These are phyloP conservation scores for Chaetorhynchus papuensis DNA, from an alignment of 2,113 vertebrate genomes.

Conservation along the genomic window DNA sequence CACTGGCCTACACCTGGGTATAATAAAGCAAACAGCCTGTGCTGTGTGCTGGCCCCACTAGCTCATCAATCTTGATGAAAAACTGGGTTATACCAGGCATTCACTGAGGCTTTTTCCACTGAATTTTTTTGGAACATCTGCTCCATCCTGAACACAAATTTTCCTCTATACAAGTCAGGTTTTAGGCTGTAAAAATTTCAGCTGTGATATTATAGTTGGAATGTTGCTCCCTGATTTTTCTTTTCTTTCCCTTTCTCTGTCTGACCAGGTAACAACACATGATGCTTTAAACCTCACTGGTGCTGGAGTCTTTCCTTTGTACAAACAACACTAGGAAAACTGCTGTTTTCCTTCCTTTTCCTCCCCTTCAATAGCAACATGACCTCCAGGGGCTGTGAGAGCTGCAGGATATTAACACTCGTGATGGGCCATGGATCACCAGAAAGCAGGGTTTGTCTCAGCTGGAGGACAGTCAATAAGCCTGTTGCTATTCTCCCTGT, in stretches of 20 bases:
- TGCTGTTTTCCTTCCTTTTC: conserved; percentile 1
- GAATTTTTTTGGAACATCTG: neutral
- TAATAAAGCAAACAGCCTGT: neutral
- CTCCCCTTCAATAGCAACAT: rapidly evolving
- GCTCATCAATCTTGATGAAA: neutral
- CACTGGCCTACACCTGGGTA: neutral
- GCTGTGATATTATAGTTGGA: neutral
- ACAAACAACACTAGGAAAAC: neutral
- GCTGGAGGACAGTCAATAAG: neutral
- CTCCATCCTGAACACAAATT: neutral
- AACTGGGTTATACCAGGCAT: neutral
- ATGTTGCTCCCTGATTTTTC: neutral
- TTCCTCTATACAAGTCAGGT: neutral
- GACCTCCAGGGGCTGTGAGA: neutral
- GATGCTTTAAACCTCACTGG: neutral
- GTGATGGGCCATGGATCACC: neutral
- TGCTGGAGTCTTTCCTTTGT: neutral
- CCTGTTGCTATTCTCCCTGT: neutral
- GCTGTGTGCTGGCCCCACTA: neutral
- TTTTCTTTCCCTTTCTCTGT: neutral
- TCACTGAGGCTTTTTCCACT: neutral
- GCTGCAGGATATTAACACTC: neutral
- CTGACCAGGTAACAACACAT: neutral
- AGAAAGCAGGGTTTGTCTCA: neutral
- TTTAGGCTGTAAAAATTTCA: neutral